Conservation (phyloP, 2,113 vertebrate species). For the Toxotes jaculatrix region DNA sequence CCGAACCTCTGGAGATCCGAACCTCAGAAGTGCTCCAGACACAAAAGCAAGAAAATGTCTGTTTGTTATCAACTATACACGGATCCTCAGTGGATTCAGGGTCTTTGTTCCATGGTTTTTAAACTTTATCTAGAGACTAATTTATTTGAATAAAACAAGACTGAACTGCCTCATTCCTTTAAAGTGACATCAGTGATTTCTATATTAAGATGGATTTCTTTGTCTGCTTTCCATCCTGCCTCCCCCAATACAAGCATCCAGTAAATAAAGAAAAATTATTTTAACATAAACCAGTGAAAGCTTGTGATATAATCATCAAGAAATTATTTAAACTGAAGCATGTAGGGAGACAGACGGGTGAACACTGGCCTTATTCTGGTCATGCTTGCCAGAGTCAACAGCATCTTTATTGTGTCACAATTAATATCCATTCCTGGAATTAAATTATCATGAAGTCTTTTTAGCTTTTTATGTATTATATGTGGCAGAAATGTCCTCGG, state of each 20-base stretch:
- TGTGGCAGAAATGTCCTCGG: background rate
- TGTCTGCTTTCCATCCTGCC: constrained; percentile 4
- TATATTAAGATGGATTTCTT: background rate
- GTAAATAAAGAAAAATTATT: background rate
- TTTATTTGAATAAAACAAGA: constrained; percentile 13
- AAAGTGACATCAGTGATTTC: background rate
- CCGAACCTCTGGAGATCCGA: background rate
- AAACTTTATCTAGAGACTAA: constrained; percentile 1
- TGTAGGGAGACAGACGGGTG: background rate
- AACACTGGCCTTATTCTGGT: constrained; percentile 3
- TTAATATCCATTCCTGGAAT: background rate
- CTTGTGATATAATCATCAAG: constrained; percentile 9
- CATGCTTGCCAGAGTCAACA: background rate
- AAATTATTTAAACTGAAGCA: constrained; percentile 12
- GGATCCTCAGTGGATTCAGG: background rate
- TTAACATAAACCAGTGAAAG: background rate
- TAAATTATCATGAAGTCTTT: constrained; percentile 13
- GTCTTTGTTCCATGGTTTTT: background rate
- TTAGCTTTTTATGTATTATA: background rate
- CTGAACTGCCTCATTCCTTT: background rate
- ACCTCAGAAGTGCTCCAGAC: background rate
- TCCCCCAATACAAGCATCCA: background rate
- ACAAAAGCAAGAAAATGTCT: background rate
- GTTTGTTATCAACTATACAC: background rate
- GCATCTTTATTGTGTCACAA: constrained; percentile 18